Conservation (phyloP, 2,888 invertebrate species). For the Thera britannica region DNA sequence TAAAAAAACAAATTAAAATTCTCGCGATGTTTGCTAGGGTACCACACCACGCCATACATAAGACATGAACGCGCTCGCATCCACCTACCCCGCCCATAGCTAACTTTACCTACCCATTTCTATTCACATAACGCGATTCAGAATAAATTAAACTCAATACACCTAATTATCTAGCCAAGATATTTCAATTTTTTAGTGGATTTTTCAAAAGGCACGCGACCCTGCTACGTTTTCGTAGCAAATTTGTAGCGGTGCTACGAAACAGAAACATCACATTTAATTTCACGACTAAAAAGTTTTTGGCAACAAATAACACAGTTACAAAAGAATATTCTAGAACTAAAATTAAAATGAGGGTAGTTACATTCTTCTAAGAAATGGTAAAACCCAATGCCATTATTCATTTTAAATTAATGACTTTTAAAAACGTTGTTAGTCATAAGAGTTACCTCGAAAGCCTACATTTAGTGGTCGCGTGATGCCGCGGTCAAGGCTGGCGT, state of each 20-base stretch:
- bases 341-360: not conserved
- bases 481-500: constrained; percentile 76
- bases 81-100: constrained; percentile 4
- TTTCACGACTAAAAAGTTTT: not conserved
- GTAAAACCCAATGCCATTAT: not conserved
- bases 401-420: not conserved
- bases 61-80: constrained; percentile 74
- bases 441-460: constrained; percentile 29
- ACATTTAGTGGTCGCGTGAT: constrained; percentile 34
- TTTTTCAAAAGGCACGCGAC: not conserved
- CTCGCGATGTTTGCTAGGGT: too few species aligned
- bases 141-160: constrained; percentile 1
- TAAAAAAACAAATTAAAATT: too few species aligned
- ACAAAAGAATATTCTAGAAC: not conserved
- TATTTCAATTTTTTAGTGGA: not conserved
- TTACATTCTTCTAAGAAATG: not conserved
- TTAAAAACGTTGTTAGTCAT: constrained; percentile 7
- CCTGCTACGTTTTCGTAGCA: not conserved
- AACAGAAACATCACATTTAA: not conserved
- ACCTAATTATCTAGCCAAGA: not conserved
- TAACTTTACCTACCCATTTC: constrained; percentile 9
- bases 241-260: not conserved
- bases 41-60: constrained; percentile 46
- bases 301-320: not conserved
- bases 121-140: not conserved